Evolutionary conservation across 2,888 invertebrate species (phyloP).

Genomic region (Diaperis boleti): DNA sequence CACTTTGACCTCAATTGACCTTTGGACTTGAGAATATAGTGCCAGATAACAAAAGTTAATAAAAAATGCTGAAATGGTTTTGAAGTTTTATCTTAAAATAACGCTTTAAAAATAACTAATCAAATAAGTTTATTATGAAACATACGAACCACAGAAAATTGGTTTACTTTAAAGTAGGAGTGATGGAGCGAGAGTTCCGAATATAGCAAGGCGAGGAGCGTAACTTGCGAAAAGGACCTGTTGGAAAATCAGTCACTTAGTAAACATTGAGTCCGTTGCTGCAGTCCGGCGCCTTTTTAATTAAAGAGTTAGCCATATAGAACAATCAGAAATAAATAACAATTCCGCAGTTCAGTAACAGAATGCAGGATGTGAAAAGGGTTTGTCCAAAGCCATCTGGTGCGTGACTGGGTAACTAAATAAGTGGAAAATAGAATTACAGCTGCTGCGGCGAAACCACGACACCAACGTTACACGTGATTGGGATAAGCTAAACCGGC

Average conservation of each 20-base stretch:
- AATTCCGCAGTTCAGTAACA: constrained; percentile 46
- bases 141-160: too few relatives aligned
- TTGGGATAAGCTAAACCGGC: constrained; percentile 10
- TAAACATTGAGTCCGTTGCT: constrained; percentile 5
- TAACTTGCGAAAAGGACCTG: too few relatives aligned
- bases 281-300: constrained; percentile 31
- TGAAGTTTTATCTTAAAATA: too few relatives aligned
- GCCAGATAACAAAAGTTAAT: too few relatives aligned
- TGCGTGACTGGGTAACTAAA: constrained; percentile 49
- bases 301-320: constrained; percentile 27
- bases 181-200: too few relatives aligned
- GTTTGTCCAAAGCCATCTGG: constrained; percentile 48
- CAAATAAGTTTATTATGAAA: too few relatives aligned
- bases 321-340: constrained; percentile 49
- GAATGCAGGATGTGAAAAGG: constrained; percentile 47
- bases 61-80: too few relatives aligned
- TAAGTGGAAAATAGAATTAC: constrained; percentile 51
- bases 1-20: too few relatives aligned
- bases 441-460: constrained; percentile 42
- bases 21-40: too few relatives aligned
- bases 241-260: constrained; percentile 12
- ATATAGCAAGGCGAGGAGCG: too few relatives aligned
- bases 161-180: too few relatives aligned
- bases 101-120: too few relatives aligned
- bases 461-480: constrained; percentile 34